These are phyloP conservation scores for Azorinus chamasolen DNA, from an alignment of 2,888 invertebrate species.

Conservation along the genomic window DNA sequence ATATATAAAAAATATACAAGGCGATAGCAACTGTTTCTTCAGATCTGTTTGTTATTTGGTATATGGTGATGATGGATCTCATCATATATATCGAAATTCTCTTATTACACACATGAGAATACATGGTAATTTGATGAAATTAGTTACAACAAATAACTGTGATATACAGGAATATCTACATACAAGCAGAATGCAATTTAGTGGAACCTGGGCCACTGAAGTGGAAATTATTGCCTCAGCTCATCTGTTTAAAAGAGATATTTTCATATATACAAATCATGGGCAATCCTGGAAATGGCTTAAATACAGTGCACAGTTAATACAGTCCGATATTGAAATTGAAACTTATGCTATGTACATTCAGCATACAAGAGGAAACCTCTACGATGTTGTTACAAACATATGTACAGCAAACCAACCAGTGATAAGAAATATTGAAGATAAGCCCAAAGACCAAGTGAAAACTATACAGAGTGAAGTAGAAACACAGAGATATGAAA, in stretches of 20 bases:
- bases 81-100: neutral
- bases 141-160: neutral
- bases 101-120: no score
- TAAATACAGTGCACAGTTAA: constrained; percentile 11
- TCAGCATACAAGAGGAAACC: constrained; percentile 17
- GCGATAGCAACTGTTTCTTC: constrained; percentile 37
- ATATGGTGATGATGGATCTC: constrained; percentile 16
- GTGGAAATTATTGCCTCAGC: constrained; percentile 21
- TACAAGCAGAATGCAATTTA: constrained; percentile 4
- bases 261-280: constrained; percentile 40
- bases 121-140: no score
- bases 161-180: constrained; percentile 16
- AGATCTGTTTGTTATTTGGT: constrained; percentile 26
- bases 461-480: no score
- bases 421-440: neutral
- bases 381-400: constrained; percentile 25
- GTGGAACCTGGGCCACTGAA: constrained; percentile 26
- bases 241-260: constrained; percentile 23
- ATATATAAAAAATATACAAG: neutral
- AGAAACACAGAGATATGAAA: no score
- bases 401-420: neutral
- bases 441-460: neutral
- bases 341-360: constrained; percentile 13
- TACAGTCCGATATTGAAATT: constrained; percentile 2
- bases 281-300: constrained; percentile 49